Conservation (phyloP, 1,140 invertebrate species). For the Hypothenemus hampei region DNA sequence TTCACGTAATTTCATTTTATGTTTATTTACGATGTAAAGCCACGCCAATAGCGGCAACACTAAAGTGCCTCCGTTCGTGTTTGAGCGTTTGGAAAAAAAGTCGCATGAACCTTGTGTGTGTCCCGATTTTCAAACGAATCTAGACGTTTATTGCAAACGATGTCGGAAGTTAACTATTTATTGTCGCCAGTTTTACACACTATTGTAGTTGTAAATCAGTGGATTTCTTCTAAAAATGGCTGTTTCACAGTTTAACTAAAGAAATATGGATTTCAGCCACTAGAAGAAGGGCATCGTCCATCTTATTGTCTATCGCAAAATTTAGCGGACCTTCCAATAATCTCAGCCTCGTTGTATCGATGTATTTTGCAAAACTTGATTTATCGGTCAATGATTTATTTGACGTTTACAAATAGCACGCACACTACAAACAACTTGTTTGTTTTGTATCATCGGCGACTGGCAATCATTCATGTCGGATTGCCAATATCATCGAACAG, state of each 20-base stretch:
- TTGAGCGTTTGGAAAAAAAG: no score
- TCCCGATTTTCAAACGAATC: not conserved
- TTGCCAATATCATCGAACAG: no score
- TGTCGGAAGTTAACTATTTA: constrained; percentile 2
- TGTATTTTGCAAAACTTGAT: constrained; percentile 1
- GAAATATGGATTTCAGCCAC: no score
- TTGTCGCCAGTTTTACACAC: not conserved
- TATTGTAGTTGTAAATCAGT: constrained; percentile 2
- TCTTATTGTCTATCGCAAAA: no score
- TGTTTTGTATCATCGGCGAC: constrained; percentile 1
- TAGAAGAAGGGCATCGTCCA: no score
- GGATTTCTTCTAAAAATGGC: not conserved
- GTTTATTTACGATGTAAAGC: no score
- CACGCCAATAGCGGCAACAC: no score
- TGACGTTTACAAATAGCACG: constrained; percentile 3
- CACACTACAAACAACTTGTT: constrained; percentile 1
- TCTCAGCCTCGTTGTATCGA: no score
- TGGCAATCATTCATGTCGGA: not conserved
- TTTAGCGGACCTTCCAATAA: no score
- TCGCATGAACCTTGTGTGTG: no score
- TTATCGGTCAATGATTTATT: constrained; percentile 6
- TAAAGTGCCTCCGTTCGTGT: no score
- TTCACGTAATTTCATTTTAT: no score
- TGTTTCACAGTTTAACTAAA: constrained; percentile 5
- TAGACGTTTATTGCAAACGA: constrained; percentile 3